A percentile compares a stretch with the other conserved stretches of the same genome.
Evolutionary conservation across 2,113 vertebrate species (phyloP).

Genomic region (Alligator sinensis): DNA sequence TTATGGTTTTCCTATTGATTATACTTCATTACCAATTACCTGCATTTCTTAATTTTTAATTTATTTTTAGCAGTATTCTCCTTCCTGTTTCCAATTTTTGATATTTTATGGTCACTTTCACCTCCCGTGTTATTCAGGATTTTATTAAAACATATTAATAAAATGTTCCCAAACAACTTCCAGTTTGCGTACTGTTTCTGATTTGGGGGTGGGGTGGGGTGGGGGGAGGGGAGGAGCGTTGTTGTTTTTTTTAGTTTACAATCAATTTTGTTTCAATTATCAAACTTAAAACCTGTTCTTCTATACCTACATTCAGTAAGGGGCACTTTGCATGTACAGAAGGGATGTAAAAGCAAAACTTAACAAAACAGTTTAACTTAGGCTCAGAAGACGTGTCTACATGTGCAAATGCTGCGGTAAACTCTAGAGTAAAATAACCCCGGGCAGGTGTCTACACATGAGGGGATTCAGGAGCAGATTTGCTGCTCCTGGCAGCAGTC

Average conservation of each 20-base stretch:
- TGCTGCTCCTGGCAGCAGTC: too few relatives aligned
- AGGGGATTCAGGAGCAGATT: too few relatives aligned
- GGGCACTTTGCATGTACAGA: neutral
- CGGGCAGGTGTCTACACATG: too few relatives aligned
- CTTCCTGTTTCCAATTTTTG: neutral
- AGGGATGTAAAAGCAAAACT: neutral
- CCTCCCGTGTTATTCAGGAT: neutral
- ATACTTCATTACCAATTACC: neutral
- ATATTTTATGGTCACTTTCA: neutral
- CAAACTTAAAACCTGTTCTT: neutral
- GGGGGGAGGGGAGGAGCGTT: too few relatives aligned
- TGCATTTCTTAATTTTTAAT: neutral
- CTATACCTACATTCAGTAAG: too few relatives aligned
- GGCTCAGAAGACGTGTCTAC: too few relatives aligned
- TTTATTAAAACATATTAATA: neutral
- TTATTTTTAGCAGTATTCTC: neutral
- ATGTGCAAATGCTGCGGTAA: too few relatives aligned
- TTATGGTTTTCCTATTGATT: neutral
- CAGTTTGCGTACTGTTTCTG: too few relatives aligned
- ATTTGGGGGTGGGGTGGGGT: too few relatives aligned
- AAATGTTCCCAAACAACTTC: too few relatives aligned
- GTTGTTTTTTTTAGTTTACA: neutral
- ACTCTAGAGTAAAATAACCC: too few relatives aligned
- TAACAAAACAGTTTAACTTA: neutral
- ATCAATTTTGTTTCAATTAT: neutral